Evolutionary conservation across 2,888 invertebrate genomes (phyloP).

Genomic region (Diaphora mendica): DNA sequence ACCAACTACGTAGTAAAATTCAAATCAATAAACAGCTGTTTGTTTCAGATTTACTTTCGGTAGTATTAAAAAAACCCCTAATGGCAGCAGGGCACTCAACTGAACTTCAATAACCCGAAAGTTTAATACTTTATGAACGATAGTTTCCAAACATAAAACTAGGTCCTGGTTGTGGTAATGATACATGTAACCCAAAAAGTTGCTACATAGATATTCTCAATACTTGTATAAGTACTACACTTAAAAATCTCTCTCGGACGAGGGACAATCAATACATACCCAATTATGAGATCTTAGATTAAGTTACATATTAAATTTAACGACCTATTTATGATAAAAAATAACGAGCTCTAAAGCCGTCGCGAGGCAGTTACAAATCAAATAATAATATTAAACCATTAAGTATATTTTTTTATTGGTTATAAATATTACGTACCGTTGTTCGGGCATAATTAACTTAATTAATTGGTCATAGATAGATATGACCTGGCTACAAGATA

Average conservation of each 20-base stretch:
- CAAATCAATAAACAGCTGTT: background rate
- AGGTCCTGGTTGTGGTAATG: background rate
- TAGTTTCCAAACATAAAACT: constrained; percentile 4
- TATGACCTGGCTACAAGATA: no score
- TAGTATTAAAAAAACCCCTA: no score
- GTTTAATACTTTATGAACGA: constrained; percentile 2
- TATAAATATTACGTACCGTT: background rate
- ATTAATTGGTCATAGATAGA: no score
- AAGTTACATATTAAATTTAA: background rate
- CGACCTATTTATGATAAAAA: background rate
- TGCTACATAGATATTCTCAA: no score
- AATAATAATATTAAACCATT: background rate
- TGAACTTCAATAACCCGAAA: constrained; percentile 2
- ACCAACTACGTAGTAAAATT: background rate
- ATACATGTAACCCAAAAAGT: background rate
- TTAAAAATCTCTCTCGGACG: background rate
- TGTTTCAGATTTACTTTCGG: background rate
- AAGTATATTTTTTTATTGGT: background rate
- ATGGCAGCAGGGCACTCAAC: background rate
- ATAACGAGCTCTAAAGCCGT: background rate
- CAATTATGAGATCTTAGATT: background rate
- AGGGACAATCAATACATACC: background rate
- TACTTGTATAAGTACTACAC: background rate
- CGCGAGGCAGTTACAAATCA: background rate
- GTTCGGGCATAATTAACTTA: background rate